A percentile compares a stretch with the other conserved stretches of the same genome.
Conservation (phyloP, 2,113 vertebrate species). For the Cranoglanis bouderius region DNA sequence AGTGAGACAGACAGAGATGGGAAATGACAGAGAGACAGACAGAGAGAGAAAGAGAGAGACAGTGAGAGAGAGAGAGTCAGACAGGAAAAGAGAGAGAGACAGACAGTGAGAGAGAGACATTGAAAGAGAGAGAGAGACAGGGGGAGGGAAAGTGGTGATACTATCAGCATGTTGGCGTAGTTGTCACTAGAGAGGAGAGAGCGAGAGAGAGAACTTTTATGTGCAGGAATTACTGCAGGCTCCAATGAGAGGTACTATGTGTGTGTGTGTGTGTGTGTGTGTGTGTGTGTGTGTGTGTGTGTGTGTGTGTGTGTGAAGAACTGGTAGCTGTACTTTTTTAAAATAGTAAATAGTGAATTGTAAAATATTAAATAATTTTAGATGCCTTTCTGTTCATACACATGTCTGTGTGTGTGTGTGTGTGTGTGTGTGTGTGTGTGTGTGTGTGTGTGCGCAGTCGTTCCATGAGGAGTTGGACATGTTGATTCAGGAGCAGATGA, state of each 20-base stretch:
- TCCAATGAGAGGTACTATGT: background rate
- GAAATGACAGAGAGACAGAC: background rate
- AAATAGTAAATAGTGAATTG: background rate
- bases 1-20: too few relatives aligned
- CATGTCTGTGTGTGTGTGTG: conserved; percentile 19
- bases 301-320: background rate
- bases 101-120: background rate
- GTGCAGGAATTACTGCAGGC: conserved; percentile 23
- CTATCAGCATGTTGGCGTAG: background rate
- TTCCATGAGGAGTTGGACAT: conserved; percentile 96
- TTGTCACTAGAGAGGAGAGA: conserved; percentile 9
- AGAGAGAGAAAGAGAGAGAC: background rate
- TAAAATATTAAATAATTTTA: too few relatives aligned
- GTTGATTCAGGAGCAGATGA: conserved; percentile 98
- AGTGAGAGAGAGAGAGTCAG: background rate
- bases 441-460: conserved; percentile 73
- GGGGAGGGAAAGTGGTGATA: conserved; percentile 2
- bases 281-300: background rate
- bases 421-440: background rate
- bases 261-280: background rate
- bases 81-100: background rate
- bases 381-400: background rate
- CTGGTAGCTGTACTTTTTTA: background rate
- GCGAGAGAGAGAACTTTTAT: background rate
- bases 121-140: conserved; percentile 8